phyloP scores from a whole-genome alignment of 2,797 vertebrate species.

The Allenopithecus nigroviridis region DNA sequence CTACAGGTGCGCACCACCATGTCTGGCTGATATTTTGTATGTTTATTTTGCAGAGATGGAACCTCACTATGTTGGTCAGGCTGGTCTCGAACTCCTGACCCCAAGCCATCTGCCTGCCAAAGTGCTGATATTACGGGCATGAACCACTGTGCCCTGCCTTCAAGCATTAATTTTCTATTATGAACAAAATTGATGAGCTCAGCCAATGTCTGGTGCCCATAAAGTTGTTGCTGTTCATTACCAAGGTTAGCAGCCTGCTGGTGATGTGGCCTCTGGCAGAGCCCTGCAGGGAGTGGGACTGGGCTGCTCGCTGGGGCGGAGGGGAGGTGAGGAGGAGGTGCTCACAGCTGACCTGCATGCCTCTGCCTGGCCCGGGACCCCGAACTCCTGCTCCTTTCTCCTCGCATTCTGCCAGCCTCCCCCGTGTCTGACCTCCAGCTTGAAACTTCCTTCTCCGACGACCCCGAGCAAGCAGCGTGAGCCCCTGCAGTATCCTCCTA shows the following conservation, averaged over 20 bases:
- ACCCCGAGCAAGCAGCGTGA: no score
- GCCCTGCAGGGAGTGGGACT: not conserved
- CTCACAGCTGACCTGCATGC: not conserved
- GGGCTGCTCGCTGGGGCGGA: not conserved
- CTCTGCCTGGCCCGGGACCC: not conserved
- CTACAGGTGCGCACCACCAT: not conserved
- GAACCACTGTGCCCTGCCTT: not conserved
- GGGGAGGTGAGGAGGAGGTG: not conserved
- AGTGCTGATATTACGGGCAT: not conserved
- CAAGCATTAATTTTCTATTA: conserved; percentile 82
- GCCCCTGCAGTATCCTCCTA: not conserved
- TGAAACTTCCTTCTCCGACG: not conserved
- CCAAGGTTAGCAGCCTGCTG: conserved; percentile 69
- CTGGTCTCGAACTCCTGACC: not conserved
- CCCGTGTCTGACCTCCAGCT: not conserved
- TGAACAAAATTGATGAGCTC: conserved; percentile 82
- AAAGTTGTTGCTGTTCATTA: conserved; percentile 78
- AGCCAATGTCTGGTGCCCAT: conserved; percentile 76
- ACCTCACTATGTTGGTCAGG: not conserved
- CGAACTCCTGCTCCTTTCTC: not conserved
- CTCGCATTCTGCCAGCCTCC: not conserved
- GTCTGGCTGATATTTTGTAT: not conserved
- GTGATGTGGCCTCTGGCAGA: conserved; percentile 47
- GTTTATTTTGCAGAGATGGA: not conserved
- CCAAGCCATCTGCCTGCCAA: not conserved